A percentile compares a stretch with the other conserved stretches of the same genome.
Conservation (phyloP, 2,797 vertebrate genomes). For the Tokudaia muenninki region DNA sequence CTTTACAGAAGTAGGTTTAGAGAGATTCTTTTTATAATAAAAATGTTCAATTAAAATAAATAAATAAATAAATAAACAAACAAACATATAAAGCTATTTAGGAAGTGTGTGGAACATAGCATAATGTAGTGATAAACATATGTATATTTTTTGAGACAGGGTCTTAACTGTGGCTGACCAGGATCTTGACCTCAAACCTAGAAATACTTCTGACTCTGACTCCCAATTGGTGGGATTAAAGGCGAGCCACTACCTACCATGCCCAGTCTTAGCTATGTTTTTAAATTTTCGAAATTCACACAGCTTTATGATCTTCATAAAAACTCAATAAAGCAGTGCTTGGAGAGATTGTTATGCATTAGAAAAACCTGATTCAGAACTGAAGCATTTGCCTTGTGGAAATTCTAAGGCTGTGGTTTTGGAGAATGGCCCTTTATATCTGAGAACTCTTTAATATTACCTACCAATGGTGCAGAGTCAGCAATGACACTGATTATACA, state of each 20-base stretch:
- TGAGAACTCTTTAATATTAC: background rate
- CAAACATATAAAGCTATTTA: background rate
- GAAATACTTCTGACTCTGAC: background rate
- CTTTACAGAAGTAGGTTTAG: background rate
- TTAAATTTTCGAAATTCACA: background rate
- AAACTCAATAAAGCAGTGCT: background rate
- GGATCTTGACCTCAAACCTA: background rate
- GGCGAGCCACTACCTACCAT: background rate
- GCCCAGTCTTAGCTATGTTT: background rate
- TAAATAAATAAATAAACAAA: background rate
- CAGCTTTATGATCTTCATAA: background rate
- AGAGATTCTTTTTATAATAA: background rate
- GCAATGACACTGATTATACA: background rate
- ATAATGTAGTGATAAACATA: background rate
- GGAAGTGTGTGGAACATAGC: background rate
- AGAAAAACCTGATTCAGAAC: conserved; percentile 24
- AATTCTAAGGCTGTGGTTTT: background rate
- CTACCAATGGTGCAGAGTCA: background rate
- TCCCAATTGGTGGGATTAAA: background rate
- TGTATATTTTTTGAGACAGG: background rate
- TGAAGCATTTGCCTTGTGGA: background rate
- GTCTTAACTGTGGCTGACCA: background rate
- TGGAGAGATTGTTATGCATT: background rate
- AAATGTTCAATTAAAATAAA: background rate
- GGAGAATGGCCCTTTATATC: background rate